Evolutionary conservation across 1,140 invertebrate genomes (phyloP), one percentile per base, ranked within the genome.

Genomic region (Cylas formicarius): DNA sequence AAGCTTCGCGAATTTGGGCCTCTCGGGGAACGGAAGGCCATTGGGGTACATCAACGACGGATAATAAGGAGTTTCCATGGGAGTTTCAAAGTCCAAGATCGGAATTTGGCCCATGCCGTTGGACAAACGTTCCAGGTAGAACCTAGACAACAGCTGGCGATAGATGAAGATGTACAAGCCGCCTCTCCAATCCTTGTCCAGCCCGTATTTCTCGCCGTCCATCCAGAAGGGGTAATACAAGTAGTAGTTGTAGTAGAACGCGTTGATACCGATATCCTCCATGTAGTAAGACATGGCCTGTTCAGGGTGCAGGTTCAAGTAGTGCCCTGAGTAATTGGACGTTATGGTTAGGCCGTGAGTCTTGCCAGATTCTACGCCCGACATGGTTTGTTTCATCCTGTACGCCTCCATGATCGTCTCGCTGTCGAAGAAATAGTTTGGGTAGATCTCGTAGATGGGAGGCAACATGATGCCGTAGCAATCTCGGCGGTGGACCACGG

Each of bases 221-320:
- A 80, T 69, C 73, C 76, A 80, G 63, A 65, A 69, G 2, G 84
- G 81, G 48, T 74, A 77, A 14, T 75, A 72, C 18, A 83, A 48
- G 38, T 78, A 72, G 29, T 73, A 67, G 52, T 81, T 79, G 54
- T 76, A 78, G 62, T 86, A 82, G 53, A 76, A 80, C 1, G 74
- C 60, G 55, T 84, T 82, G n/a, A 86, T 66, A 44, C 75, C 76
- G 38, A 78, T 67, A 62, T 86, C 85, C 48, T 88, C 78, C 0
- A 80, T 80, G 69, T 79, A 87, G 61, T 88, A 87, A 14, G 71
- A 68, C 13, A 88, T 33, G 35, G 73, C 65, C 41, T 76, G 70
- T 56, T 67, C 61, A 8, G 58, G 65, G 33, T 70, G 42, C 74
- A 61, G 26, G 19, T 59, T 60, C 35, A 58, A 17, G 27, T 61